Base-by-base conservation (phyloP, 2,797 vertebrate genomes). In the Valencia hispanica region DNA sequence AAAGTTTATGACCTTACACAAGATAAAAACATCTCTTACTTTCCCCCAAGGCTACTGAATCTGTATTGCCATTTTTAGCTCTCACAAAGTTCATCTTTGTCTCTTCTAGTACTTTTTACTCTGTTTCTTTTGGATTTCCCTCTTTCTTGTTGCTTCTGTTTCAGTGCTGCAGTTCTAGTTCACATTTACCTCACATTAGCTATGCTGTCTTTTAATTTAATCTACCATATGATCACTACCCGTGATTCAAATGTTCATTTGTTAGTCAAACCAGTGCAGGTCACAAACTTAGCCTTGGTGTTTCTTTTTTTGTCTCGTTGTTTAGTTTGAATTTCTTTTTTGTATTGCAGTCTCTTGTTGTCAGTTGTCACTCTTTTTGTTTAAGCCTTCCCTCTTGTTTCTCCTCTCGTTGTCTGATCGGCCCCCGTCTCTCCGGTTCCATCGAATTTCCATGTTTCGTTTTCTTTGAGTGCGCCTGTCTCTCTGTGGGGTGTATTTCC, bases 381-480 rank as follows among this genome's bases (percentile, higher is more conserved):
- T 50, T 41, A 30, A 43, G n/a, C 25, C n/a, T 48, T 77, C 27
- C 55, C 34, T 43, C n/a, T 25, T 4, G 5, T 70, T 10, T 70
- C 25, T 70, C 30, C 27, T 59, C 57, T 77, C 39, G 18, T 73
- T 79, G 77, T 82, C 50, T 68, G 6, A 50, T 78, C 69, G 36
- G 47, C 47, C 74, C 72, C 30, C 57, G 68, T 79, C 30, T 72
- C 55, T 70, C 75, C 48, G 61, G 76, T 83, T 83, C 75, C 74
- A n/a, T 68, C 61, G 57, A 48, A 72, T 84, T 77, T 85, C 77
- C 73, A 41, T 82, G 73, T 87, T 73, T 79, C 79, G 10, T 80
- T 86, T 84, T 75, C 77, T 87, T 86, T 91, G 75, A 89, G 32
- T 66, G 68, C 72, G 72, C 32, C 61, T 80, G 55, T 61, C 68